Conservation (phyloP, 2,797 vertebrate species). For the Pantherophis alleghaniensis region DNA sequence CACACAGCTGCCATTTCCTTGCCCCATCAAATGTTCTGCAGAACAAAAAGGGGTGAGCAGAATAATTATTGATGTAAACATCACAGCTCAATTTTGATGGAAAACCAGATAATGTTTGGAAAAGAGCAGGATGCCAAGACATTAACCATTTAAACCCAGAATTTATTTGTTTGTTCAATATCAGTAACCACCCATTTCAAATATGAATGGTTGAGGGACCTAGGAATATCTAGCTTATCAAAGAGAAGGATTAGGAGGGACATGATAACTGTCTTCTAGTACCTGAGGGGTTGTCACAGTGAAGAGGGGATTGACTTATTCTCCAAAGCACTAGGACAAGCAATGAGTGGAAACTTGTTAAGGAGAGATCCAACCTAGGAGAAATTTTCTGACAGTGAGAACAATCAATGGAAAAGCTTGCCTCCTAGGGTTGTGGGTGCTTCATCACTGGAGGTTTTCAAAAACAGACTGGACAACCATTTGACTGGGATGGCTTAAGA, state of each 20-base stretch:
- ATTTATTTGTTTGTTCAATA: neutral
- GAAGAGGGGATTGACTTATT: neutral
- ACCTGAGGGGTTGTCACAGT: neutral
- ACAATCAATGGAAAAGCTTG: neutral
- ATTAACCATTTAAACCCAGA: neutral
- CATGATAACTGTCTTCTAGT: neutral
- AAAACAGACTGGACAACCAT: neutral
- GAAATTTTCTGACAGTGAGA: neutral
- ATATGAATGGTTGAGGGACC: neutral
- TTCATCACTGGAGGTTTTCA: neutral
- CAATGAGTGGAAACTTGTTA: neutral
- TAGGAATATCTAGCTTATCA: neutral
- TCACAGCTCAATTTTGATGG: neutral
- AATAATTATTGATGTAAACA: neutral
- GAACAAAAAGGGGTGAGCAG: neutral
- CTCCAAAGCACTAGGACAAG: neutral
- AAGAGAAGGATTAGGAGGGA: neutral
- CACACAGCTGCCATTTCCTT: neutral
- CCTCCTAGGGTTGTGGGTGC: neutral
- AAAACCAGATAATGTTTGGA: neutral
- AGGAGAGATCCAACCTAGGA: neutral
- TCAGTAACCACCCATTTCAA: neutral
- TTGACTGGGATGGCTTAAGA: neutral
- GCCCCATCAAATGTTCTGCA: neutral
- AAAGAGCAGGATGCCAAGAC: neutral